A percentile compares a stretch with the other conserved stretches of the same genome.
Evolutionary conservation across 2,113 vertebrate species (phyloP).

Genomic region (Nasalis larvatus): DNA sequence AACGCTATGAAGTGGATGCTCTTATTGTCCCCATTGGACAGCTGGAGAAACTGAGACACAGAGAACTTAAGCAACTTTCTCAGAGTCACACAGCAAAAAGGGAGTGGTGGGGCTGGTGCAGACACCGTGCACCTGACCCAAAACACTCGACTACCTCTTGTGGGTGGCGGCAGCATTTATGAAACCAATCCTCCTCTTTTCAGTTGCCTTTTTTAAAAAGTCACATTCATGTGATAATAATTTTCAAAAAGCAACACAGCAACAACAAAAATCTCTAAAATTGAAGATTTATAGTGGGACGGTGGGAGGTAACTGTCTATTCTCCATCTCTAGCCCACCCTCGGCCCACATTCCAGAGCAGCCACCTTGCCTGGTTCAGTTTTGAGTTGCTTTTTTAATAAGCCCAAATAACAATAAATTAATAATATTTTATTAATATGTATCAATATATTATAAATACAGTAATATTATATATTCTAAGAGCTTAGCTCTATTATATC

Average conservation of each 20-base stretch:
- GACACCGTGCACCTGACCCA: rapidly evolving
- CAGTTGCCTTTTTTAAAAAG: neutral
- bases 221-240: neutral
- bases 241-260: neutral
- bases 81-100: neutral
- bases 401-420: neutral
- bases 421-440: neutral
- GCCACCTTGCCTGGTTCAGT: neutral
- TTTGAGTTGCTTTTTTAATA: neutral
- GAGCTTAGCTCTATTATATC: no score
- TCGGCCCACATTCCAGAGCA: neutral
- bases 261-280: neutral
- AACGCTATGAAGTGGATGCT: rapidly evolving
- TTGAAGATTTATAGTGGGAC: no score
- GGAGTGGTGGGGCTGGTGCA: neutral
- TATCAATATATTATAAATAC: neutral
- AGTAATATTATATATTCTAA: no score
- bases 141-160: rapidly evolving
- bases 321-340: neutral
- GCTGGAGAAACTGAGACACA: neutral
- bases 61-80: neutral
- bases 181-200: neutral
- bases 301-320: neutral
- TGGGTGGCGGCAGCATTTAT: rapidly evolving
- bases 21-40: neutral